Evolutionary conservation across 2,113 vertebrate species (phyloP), one percentile per base, ranked within the genome.

Genomic region (Odobenus rosmarus): DNA sequence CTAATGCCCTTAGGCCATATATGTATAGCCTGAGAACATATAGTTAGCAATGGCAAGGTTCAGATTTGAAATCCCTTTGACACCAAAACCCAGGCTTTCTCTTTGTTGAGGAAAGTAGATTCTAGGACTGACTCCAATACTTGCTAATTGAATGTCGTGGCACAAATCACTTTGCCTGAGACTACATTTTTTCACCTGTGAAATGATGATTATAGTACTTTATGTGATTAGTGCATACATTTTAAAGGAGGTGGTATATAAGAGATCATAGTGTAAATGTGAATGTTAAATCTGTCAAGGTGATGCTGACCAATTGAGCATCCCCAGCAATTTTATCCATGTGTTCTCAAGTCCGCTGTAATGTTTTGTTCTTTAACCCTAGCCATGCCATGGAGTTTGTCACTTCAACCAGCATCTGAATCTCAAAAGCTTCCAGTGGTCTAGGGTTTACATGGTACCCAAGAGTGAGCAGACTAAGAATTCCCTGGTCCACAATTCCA

Each of bases 281-380:
- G 85, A 64, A 11, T 88, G 26, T 36, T 83, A 42, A 87, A 55
- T 84, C 42, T 69, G 13, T 92, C 33, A 64, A 24, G 39, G 8
- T 95, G 13, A n/a, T 39, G 76, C 46, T 85, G 33, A 89, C 84
- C 39, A 82, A 36, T 53, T 21, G 10, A 53, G 19, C 9, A 55
- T 49, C 9, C 46, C 51, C 15, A 87, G 86, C 55, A 95, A 24
- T 88, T 84, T 19, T 24, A 71, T 87, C 51, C 59, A 57, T 64
- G 24, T 57, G 51, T 88, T 93, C 53, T 88, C 57, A 23, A 88
- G 36, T 55, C 36, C 6, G 24, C 62, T 64, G 4, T 6, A 55
- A 11, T 51, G 53, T 80, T 80, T 95, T 87, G n/a, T 82, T 67
- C 93, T 91, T 90, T 82, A 97, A 39, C 28, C 16, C 23, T 77